phyloP scores from a whole-genome alignment of 2,113 vertebrate species.

The Orycteropus afer region DNA sequence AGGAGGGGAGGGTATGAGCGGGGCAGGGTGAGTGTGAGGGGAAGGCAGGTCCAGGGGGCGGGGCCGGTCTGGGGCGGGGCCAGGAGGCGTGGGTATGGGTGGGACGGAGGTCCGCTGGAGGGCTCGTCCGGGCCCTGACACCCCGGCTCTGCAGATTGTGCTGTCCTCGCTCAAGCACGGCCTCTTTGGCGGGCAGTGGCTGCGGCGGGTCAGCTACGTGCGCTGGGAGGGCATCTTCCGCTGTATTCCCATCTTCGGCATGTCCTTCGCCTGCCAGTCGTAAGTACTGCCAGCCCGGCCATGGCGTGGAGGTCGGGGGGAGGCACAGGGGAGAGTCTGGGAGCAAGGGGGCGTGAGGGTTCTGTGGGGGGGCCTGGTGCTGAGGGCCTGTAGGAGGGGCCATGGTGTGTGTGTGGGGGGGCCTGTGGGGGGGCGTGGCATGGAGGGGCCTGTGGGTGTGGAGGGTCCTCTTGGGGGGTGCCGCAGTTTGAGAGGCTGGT shows the following conservation, averaged over 20 bases:
- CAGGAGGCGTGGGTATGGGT: no score
- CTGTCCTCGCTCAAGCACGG: constrained; percentile 96
- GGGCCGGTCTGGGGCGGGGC: no score
- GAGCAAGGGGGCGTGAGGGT: no score
- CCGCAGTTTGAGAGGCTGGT: no score
- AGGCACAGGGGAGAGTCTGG: no score
- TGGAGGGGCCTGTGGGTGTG: background rate
- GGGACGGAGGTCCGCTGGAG: no score
- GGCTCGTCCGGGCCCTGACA: no score
- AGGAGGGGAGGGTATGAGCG: no score
- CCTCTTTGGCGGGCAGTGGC: constrained; percentile 95
- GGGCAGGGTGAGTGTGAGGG: no score
- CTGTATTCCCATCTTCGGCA: constrained; percentile 99
- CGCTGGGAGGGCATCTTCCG: constrained; percentile 98
- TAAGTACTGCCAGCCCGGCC: constrained; percentile 89
- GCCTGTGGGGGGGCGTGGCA: background rate
- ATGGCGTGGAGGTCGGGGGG: background rate
- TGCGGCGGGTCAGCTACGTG: constrained; percentile 90
- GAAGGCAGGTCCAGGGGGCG: no score
- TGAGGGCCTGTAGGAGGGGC: no score
- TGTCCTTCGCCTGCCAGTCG: constrained; percentile 99
- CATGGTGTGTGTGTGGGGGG: rapidly evolving
- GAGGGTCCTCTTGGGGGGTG: rapidly evolving
- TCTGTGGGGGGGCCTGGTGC: no score
- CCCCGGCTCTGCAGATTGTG: constrained; percentile 88